phyloP scores from a whole-genome alignment of 1,140 invertebrate species.

The Paraescarpia echinospica region DNA sequence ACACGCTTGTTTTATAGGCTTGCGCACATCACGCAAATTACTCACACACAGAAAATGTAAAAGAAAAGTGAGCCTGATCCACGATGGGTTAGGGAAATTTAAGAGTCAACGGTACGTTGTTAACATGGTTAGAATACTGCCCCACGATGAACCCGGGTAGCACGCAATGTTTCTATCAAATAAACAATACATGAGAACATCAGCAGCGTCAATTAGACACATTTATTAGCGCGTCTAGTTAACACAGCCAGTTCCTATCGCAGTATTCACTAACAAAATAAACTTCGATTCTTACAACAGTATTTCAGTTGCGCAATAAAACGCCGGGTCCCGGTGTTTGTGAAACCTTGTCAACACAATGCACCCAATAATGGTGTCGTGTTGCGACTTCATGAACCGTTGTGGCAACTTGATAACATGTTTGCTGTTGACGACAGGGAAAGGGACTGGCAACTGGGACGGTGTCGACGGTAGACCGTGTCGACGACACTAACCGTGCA shows the following conservation, averaged over 20 bases:
- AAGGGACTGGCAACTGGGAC: no score
- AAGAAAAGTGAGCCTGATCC: no score
- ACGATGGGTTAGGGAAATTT: no score
- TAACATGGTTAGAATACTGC: background rate
- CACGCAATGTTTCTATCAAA: background rate
- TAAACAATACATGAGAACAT: background rate
- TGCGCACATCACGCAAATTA: no score
- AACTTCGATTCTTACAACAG: background rate
- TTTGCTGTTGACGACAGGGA: background rate
- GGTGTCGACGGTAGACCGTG: background rate
- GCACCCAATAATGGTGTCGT: constrained; percentile 3
- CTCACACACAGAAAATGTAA: no score
- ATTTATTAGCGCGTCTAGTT: background rate
- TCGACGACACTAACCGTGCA: no score
- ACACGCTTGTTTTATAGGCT: no score
- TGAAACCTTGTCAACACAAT: background rate
- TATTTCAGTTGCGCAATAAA: background rate
- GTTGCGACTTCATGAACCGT: background rate
- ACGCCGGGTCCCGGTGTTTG: background rate
- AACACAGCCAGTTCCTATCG: no score
- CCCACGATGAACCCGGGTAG: background rate
- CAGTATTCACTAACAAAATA: background rate
- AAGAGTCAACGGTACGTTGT: no score
- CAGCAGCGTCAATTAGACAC: background rate
- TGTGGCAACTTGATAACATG: background rate